These are phyloP conservation scores for Parauchenoglanis punctatus DNA, from an alignment of 2,797 vertebrate genomes.

Conservation along the genomic window DNA sequence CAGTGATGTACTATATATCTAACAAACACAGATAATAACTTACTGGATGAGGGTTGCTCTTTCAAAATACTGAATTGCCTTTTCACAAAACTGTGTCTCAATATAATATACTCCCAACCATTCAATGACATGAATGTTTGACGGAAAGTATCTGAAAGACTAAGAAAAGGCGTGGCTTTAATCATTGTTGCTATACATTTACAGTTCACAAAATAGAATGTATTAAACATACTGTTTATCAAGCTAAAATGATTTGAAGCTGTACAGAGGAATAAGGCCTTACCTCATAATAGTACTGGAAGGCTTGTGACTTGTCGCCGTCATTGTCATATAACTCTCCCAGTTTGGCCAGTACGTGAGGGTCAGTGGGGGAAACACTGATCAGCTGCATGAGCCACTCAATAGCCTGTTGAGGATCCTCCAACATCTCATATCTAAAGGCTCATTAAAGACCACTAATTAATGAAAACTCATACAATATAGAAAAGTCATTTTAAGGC, in stretches of 20 bases:
- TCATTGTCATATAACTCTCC: constrained; percentile 88
- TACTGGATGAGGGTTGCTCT: constrained; percentile 96
- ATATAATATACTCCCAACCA: constrained; percentile 97
- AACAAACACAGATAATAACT: constrained; percentile 66
- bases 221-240: neutral
- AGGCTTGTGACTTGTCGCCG: constrained; percentile 95
- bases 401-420: constrained; percentile 88
- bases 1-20: neutral
- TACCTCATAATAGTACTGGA: constrained; percentile 96
- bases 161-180: constrained; percentile 57
- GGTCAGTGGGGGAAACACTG: constrained; percentile 89
- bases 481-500: neutral
- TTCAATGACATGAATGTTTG: constrained; percentile 93
- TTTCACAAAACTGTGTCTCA: constrained; percentile 95
- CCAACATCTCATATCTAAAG: constrained; percentile 86
- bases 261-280: neutral
- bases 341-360: constrained; percentile 85
- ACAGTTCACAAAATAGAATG: neutral
- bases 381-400: constrained; percentile 94
- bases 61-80: constrained; percentile 97
- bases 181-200: neutral
- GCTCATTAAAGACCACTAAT: constrained; percentile 57
- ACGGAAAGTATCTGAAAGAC: constrained; percentile 95
- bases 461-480: neutral
- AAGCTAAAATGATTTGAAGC: neutral